A percentile compares a stretch with the other conserved stretches of the same genome.
Evolutionary conservation across 2,113 vertebrate genomes (phyloP).

Genomic region (Passer montanus): DNA sequence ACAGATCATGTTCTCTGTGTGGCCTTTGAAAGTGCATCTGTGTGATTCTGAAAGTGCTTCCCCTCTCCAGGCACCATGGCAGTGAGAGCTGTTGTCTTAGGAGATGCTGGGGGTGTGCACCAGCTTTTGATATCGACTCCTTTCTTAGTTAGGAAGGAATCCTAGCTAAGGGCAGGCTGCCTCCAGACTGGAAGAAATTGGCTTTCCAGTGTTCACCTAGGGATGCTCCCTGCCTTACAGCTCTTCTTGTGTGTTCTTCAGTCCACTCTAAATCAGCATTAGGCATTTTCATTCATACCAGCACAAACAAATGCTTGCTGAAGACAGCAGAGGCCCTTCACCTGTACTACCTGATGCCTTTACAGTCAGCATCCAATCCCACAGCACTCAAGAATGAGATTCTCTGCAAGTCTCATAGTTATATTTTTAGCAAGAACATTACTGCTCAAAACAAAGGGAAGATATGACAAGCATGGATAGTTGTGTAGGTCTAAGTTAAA

Average conservation of each 20-base stretch:
- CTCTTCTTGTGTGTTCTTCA: neutral
- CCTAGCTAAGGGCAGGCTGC: neutral
- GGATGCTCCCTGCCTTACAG: neutral
- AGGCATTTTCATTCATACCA: neutral
- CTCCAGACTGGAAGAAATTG: neutral
- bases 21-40: neutral
- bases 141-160: neutral
- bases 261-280: neutral
- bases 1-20: neutral
- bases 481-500: neutral
- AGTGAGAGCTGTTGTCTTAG: neutral
- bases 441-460: neutral
- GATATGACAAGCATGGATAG: neutral
- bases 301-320: neutral
- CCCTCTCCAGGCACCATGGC: neutral
- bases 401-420: neutral
- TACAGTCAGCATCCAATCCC: neutral
- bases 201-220: neutral
- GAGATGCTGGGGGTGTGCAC: neutral
- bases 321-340: neutral
- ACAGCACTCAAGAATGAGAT: fast-evolving
- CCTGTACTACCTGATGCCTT: neutral
- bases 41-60: neutral
- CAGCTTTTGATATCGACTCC: neutral
- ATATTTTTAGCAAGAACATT: neutral